These are phyloP conservation scores for Mythimna lalbum DNA, from an alignment of 2,888 invertebrate species.

Conservation along the genomic window DNA sequence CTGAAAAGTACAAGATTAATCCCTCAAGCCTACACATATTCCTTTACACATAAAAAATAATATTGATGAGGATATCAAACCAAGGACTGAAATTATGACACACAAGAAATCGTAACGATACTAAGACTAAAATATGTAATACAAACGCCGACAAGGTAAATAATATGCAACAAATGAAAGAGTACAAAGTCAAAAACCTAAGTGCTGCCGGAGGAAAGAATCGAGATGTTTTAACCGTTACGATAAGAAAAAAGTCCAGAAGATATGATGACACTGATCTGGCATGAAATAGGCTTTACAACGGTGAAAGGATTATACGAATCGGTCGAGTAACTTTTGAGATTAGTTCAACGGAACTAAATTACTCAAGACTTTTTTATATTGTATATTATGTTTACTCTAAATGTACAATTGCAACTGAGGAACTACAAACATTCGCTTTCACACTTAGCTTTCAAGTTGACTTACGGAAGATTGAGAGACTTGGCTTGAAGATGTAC, in stretches of 20 bases:
- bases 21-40: neutral
- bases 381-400: constrained; percentile 24
- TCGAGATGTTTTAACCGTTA: constrained; percentile 19
- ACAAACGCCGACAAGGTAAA: neutral
- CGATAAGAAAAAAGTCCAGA: constrained; percentile 23
- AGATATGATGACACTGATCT: constrained; percentile 43
- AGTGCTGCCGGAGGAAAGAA: constrained; percentile 6
- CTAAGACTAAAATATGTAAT: neutral
- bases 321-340: constrained; percentile 56
- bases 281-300: constrained; percentile 58
- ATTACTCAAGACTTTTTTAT: constrained; percentile 41
- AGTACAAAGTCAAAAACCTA: neutral
- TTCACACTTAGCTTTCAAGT: constrained; percentile 4
- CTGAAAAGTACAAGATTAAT: neutral
- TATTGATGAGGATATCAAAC: neutral
- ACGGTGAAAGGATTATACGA: constrained; percentile 57
- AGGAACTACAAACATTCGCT: constrained; percentile 26
- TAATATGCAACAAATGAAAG: neutral
- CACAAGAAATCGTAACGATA: neutral
- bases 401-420: constrained; percentile 10
- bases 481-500: neutral
- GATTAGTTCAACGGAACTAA: constrained; percentile 52
- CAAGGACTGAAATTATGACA: neutral
- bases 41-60: neutral
- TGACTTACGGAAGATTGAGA: neutral